phyloP scores from a whole-genome alignment of 2,797 vertebrate genomes.

The Macropodus opercularis region DNA sequence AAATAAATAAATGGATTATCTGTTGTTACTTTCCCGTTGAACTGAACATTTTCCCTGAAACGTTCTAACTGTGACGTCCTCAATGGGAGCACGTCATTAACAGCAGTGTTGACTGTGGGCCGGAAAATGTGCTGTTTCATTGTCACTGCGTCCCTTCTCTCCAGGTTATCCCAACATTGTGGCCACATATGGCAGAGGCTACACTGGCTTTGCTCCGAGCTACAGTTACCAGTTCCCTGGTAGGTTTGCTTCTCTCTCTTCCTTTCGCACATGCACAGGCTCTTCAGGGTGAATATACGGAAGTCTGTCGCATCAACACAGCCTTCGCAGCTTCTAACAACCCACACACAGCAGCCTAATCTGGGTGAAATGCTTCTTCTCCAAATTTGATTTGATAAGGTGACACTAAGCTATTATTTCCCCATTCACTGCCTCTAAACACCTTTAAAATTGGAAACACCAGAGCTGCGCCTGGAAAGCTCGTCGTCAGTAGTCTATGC shows the following conservation, averaged over 20 bases:
- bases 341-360: slow-evolving; percentile 4
- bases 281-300: not conserved
- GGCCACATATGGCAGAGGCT: slow-evolving; percentile 91
- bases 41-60: too few species aligned
- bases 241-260: slow-evolving; percentile 73
- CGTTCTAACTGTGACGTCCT: not conserved
- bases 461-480: not conserved
- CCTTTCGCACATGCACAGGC: not conserved
- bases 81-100: not conserved
- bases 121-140: not conserved
- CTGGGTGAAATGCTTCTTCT: slow-evolving; percentile 4
- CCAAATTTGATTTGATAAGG: slow-evolving; percentile 17
- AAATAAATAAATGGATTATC: too few species aligned
- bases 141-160: slow-evolving; percentile 26
- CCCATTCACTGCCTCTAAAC: slow-evolving; percentile 6
- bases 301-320: slow-evolving; percentile 5
- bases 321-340: not conserved
- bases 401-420: slow-evolving; percentile 18
- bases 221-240: slow-evolving; percentile 96
- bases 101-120: not conserved
- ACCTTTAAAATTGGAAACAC: slow-evolving; percentile 15
- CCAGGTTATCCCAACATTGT: slow-evolving; percentile 94
- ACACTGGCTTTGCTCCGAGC: slow-evolving; percentile 91
- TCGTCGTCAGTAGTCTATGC: slow-evolving; percentile 3
- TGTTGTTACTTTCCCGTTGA: too few species aligned